A percentile compares a stretch with the other conserved stretches of the same genome.
phyloP scores from a whole-genome alignment of 2,797 vertebrate species.

The Selene dorsalis region DNA sequence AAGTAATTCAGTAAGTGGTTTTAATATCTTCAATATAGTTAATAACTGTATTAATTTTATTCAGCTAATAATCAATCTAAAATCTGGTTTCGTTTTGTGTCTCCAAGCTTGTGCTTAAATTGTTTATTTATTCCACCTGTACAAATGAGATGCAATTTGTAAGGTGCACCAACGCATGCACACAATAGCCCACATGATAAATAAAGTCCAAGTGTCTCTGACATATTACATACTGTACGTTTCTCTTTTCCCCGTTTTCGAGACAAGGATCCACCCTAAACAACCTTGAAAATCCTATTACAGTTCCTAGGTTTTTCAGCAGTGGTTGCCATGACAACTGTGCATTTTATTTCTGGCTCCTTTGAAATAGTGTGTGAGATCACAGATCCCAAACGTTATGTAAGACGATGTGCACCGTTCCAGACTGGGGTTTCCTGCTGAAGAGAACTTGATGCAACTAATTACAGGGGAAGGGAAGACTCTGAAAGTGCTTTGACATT shows the following conservation, averaged over 20 bases:
- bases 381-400: conserved; percentile 81
- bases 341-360: conserved; percentile 83
- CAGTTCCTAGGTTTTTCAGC: conserved; percentile 77
- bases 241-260: conserved; percentile 20
- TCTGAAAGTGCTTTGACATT: conserved; percentile 26
- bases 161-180: not conserved
- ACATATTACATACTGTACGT: conserved; percentile 53
- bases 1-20: not conserved
- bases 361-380: conserved; percentile 82
- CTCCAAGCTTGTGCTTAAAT: not conserved
- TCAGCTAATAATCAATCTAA: not conserved
- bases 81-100: not conserved
- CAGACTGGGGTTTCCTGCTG: conserved; percentile 84
- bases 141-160: conserved; percentile 4
- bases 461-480: conserved; percentile 67
- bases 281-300: conserved; percentile 82
- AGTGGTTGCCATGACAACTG: conserved; percentile 85
- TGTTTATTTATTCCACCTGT: conserved; percentile 7
- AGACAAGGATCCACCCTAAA: conserved; percentile 69
- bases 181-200: conserved; percentile 16
- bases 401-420: conserved; percentile 77
- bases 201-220: conserved; percentile 24
- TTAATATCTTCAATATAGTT: too few species aligned
- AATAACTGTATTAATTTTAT: not conserved
- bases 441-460: conserved; percentile 71